Conservation (phyloP, 2,113 vertebrate genomes). For the Gymnarchus niloticus region DNA sequence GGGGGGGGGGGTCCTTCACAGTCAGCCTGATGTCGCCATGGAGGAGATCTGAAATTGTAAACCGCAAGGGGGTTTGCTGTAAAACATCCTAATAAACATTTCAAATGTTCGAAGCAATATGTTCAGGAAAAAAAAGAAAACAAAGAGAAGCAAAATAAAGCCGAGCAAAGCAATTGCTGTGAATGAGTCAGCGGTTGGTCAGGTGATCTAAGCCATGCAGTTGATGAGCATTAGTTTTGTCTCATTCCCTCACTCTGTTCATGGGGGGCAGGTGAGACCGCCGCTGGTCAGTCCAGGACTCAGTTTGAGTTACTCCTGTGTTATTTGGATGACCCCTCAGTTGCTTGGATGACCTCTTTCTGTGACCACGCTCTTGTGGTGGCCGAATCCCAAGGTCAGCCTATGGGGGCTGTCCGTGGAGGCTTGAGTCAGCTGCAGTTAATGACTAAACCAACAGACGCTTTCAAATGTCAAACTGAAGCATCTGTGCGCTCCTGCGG, state of each 20-base stretch:
- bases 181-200: background rate
- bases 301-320: background rate
- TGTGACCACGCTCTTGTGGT: background rate
- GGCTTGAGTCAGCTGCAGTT: conserved; percentile 8
- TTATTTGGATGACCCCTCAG: background rate
- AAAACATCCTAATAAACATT: background rate
- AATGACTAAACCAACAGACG: conserved; percentile 24
- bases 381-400: background rate
- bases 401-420: background rate
- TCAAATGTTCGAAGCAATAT: background rate
- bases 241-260: background rate
- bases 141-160: background rate
- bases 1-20: background rate
- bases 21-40: background rate
- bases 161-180: background rate
- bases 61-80: background rate
- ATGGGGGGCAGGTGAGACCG: background rate
- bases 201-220: background rate
- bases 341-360: background rate
- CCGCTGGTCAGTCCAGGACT: background rate
- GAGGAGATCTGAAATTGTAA: background rate
- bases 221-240: background rate
- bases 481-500: conserved; percentile 2
- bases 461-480: conserved; percentile 24
- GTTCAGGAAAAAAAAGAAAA: background rate